Evolutionary conservation across 2,888 invertebrate genomes (phyloP).

Genomic region (Cosmorhoe ocellata): DNA sequence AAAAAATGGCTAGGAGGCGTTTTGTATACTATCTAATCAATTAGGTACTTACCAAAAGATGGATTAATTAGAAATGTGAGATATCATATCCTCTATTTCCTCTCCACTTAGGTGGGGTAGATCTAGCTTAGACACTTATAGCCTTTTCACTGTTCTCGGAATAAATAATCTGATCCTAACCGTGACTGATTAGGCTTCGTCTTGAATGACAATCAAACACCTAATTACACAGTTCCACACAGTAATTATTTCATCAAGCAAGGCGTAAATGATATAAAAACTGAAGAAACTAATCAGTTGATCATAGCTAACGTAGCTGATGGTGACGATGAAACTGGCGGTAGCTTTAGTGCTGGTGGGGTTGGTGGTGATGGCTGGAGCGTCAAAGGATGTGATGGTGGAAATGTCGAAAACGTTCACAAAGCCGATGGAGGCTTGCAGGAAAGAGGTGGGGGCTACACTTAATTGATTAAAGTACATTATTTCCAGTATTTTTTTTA

Average conservation of each 20-base stretch:
- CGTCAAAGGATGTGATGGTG: conserved; percentile 36
- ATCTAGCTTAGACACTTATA: not conserved
- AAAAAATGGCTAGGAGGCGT: too few relatives aligned
- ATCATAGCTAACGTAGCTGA: not conserved
- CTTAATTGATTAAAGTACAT: too few relatives aligned
- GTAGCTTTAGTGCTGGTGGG: conserved; percentile 18
- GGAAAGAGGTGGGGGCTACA: conserved; percentile 33
- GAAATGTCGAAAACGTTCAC: conserved; percentile 33
- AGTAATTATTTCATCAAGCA: conserved; percentile 13
- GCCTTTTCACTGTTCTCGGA: conserved; percentile 11
- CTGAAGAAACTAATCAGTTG: not conserved
- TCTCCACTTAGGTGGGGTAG: too few relatives aligned
- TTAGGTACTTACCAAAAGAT: too few relatives aligned
- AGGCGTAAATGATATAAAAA: conserved; percentile 27
- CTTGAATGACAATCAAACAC: conserved; percentile 4
- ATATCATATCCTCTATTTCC: too few relatives aligned
- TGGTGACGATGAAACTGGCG: conserved; percentile 16
- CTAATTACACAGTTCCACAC: conserved; percentile 3
- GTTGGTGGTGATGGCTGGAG: conserved; percentile 13
- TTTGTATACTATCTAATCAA: too few relatives aligned
- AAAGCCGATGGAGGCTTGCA: conserved; percentile 34
- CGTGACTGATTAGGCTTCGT: conserved; percentile 13
- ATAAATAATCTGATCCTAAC: conserved; percentile 7
- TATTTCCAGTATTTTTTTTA: too few relatives aligned
- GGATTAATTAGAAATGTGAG: too few relatives aligned